Percentiles rank a stretch among this genome's conserved stretches.
Evolutionary conservation across 1,140 invertebrate species (phyloP).

Genomic region (Conus ventricosus): DNA sequence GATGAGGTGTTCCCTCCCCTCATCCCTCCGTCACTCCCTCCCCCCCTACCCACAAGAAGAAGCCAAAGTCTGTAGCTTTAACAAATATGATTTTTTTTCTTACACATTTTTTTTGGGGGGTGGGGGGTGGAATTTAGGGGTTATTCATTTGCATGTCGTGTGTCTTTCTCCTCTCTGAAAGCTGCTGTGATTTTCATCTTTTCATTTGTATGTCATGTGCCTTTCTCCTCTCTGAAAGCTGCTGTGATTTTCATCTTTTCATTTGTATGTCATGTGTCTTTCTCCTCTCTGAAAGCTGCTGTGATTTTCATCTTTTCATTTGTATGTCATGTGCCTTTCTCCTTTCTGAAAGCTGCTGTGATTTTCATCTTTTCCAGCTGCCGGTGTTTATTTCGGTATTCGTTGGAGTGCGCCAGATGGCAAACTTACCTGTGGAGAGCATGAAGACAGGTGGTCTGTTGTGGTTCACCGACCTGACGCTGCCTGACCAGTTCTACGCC

Average conservation of each 20-base stretch:
- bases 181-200: no score
- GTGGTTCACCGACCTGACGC: slow-evolving; percentile 95
- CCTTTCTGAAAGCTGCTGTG: background rate
- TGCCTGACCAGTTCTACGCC: slow-evolving; percentile 91
- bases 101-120: no score
- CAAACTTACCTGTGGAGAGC: slow-evolving; percentile 90
- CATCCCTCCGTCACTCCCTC: no score
- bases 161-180: no score
- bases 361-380: slow-evolving; percentile 76
- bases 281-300: background rate
- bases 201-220: no score
- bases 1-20: no score
- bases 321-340: background rate
- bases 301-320: background rate
- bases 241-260: slow-evolving; percentile 48
- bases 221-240: background rate
- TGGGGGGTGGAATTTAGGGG: no score
- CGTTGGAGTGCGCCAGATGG: slow-evolving; percentile 87
- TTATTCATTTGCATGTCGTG: no score
- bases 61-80: no score
- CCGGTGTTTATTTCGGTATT: slow-evolving; percentile 95
- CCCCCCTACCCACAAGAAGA: no score
- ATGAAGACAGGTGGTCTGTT: slow-evolving; percentile 90
- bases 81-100: no score
- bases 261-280: no score